Evolutionary conservation across 2,113 vertebrate species (phyloP).

Genomic region (Dipodomys spectabilis): DNA sequence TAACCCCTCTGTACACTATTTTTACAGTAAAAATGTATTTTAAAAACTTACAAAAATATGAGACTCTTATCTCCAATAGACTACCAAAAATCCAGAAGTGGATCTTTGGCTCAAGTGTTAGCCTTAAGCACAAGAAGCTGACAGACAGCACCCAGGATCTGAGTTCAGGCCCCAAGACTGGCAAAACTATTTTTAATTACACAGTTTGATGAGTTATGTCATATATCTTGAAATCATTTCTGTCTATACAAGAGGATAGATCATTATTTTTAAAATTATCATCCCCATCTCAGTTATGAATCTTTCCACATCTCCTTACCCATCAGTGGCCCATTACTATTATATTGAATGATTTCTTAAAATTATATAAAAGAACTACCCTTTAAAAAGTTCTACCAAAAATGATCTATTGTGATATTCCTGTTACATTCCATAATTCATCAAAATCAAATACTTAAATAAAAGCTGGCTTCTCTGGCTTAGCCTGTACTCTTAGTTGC

Average conservation of each 20-base stretch:
- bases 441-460: conserved; percentile 6
- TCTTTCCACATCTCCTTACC: neutral
- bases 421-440: neutral
- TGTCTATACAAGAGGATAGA: neutral
- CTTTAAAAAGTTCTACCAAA: neutral
- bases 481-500: no score
- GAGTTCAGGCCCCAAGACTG: no score
- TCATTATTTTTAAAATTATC: no score
- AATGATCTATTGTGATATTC: neutral
- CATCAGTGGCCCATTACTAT: neutral
- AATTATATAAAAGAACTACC: neutral
- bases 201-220: neutral
- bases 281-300: neutral
- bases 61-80: no score
- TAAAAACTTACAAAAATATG: no score
- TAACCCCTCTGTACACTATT: no score
- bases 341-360: neutral
- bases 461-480: no score
- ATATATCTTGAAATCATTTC: neutral
- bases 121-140: no score
- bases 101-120: no score
- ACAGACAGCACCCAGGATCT: no score
- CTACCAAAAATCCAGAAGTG: no score
- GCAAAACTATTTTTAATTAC: neutral
- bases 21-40: no score